These are phyloP conservation scores for Pseudococcus longispinus DNA, from an alignment of 2,888 invertebrate genomes.

Conservation along the genomic window DNA sequence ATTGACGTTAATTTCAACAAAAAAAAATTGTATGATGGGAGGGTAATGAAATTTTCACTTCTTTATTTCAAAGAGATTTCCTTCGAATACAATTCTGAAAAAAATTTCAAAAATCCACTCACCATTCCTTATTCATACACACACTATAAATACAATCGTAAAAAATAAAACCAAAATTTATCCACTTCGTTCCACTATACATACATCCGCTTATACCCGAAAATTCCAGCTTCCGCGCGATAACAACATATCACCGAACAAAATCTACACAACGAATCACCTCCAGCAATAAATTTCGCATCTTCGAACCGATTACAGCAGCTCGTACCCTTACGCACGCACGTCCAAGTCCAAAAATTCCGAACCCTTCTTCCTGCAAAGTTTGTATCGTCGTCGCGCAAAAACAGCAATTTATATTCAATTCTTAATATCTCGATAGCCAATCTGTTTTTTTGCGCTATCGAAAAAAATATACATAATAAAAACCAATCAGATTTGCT, in stretches of 20 bases:
- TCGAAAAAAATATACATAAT: slow-evolving; percentile 30
- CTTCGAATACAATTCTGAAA: too few species aligned
- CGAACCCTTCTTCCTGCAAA: neutral
- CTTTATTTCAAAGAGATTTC: too few species aligned
- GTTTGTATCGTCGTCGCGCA: too few species aligned
- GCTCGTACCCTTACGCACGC: neutral
- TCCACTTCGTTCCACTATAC: neutral
- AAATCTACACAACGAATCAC: neutral
- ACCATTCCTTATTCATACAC: too few species aligned
- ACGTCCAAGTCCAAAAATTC: neutral
- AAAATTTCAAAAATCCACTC: too few species aligned
- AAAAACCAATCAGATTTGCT: slow-evolving; percentile 25
- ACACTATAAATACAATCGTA: neutral
- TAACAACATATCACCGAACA: neutral
- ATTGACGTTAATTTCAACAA: too few species aligned
- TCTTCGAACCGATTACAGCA: neutral
- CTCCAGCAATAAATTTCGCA: slow-evolving; percentile 10
- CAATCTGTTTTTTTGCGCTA: slow-evolving; percentile 23
- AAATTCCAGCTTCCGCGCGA: neutral
- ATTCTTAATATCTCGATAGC: neutral
- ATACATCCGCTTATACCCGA: neutral
- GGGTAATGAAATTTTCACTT: too few species aligned
- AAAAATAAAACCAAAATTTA: neutral
- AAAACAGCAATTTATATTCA: slow-evolving; percentile 38
- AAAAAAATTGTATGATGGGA: too few species aligned